Percentiles rank a stretch among this genome's conserved stretches.
These are phyloP conservation scores for Hirtodrosophila trivittata DNA, from an alignment of 2,888 invertebrate genomes.

Conservation along the genomic window DNA sequence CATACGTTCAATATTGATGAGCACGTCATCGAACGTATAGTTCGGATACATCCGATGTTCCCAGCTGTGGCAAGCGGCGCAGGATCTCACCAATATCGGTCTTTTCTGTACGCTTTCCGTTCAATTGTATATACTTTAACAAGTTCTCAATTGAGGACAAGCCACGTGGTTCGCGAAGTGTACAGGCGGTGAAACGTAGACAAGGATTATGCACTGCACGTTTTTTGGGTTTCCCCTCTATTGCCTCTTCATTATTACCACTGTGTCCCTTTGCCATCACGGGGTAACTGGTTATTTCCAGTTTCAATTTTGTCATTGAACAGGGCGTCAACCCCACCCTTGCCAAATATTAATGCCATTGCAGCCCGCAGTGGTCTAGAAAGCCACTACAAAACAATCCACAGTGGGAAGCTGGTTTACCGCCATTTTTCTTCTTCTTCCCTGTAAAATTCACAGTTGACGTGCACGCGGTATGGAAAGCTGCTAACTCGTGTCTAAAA, in stretches of 20 bases:
- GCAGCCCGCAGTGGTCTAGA: constrained; percentile 2
- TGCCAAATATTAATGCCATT: constrained; percentile 79
- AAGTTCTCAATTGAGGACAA: constrained; percentile 91
- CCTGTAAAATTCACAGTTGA: constrained; percentile 19
- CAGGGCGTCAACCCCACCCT: constrained; percentile 77
- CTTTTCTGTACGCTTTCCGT: constrained; percentile 91
- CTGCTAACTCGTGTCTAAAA: constrained; percentile 41
- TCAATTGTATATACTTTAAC: constrained; percentile 92
- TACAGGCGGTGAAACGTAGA: constrained; percentile 88
- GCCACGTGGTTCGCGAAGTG: constrained; percentile 90
- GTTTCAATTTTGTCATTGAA: constrained; percentile 77
- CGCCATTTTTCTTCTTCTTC: constrained; percentile 67
- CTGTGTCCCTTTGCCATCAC: constrained; percentile 82
- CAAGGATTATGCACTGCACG: constrained; percentile 87
- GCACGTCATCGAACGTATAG: constrained; percentile 93
- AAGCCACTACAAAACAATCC: constrained; percentile 27
- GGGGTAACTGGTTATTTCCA: constrained; percentile 82
- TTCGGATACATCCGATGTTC: constrained; percentile 95
- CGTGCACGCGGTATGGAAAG: constrained; percentile 1
- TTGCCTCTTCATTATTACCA: constrained; percentile 77
- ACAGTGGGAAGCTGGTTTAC: constrained; percentile 49
- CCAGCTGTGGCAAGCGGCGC: constrained; percentile 95
- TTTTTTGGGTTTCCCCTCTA: constrained; percentile 85
- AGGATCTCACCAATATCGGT: constrained; percentile 92
- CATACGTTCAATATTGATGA: constrained; percentile 91